Evolutionary conservation across 1,140 invertebrate genomes (phyloP).

Genomic region (Mactra quadrangularis): DNA sequence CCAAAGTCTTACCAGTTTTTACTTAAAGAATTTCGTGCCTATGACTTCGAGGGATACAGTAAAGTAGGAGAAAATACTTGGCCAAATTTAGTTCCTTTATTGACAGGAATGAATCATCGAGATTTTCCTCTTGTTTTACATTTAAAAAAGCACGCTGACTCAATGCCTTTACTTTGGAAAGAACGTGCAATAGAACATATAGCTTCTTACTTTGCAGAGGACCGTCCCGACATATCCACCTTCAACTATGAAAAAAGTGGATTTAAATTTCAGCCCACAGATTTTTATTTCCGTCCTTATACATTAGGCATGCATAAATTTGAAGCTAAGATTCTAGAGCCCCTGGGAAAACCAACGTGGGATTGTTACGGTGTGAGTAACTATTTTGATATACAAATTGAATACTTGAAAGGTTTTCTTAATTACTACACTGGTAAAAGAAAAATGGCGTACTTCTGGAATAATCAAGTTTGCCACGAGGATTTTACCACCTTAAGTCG

Average conservation of each 20-base stretch:
- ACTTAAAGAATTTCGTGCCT: slow-evolving; percentile 69
- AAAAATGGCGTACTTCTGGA: slow-evolving; percentile 38
- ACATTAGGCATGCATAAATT: slow-evolving; percentile 71
- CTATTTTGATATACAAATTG: slow-evolving; percentile 27
- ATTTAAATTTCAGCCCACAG: slow-evolving; percentile 90
- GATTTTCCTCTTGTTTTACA: slow-evolving; percentile 77
- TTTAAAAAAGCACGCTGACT: slow-evolving; percentile 60
- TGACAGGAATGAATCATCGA: slow-evolving; percentile 61
- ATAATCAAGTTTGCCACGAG: slow-evolving; percentile 54
- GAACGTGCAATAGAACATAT: slow-evolving; percentile 87
- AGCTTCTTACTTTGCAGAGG: slow-evolving; percentile 91
- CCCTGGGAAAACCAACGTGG: background rate
- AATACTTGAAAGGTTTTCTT: slow-evolving; percentile 50
- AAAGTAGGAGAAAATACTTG: slow-evolving; percentile 73
- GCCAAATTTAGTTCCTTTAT: slow-evolving; percentile 61
- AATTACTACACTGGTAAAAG: slow-evolving; percentile 24
- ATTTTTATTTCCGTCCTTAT: slow-evolving; percentile 92
- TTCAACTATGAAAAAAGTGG: slow-evolving; percentile 88
- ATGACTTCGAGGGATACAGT: slow-evolving; percentile 80
- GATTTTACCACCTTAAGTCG: background rate
- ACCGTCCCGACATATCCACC: slow-evolving; percentile 89
- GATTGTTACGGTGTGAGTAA: slow-evolving; percentile 43
- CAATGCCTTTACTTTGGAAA: slow-evolving; percentile 72
- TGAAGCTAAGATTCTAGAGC: slow-evolving; percentile 41
- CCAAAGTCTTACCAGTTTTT: slow-evolving; percentile 88